Base-by-base conservation (phyloP, 2,113 vertebrate species). In the Formicarius rufipectus region DNA sequence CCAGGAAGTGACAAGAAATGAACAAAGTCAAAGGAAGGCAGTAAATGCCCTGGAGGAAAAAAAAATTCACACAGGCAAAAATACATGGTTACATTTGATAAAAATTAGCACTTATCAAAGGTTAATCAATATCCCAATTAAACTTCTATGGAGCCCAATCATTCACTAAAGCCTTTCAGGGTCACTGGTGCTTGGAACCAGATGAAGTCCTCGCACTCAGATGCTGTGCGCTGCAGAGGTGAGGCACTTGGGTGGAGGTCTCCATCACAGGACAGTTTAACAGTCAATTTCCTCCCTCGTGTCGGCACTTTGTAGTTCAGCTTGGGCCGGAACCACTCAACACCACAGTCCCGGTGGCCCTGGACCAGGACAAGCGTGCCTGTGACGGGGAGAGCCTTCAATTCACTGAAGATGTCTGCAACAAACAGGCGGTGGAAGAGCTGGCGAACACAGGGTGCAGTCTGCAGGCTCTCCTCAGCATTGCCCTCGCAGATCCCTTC, bases 141-240 rank as follows among this genome's bases (percentile, higher is more conserved):
- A 35, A 75, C 3, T 58, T 78, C 53, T 68, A 31, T 0, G 3
- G 58, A 84, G 31, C 47, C 28, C 35, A 60, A 3, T 98, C 95
- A 98, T 68, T 98, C 98, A 84, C 93, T 98, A 89, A 99, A 98
- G 58, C 99, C 99, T 94, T 98, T 99, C 53, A 99, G 97, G 4
- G 98, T 97, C 95, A 99, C 96, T 1, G 99, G 99, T 40, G 99
- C 98, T 97, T 99, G 99, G 96, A 99, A 99, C 99, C 99, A 99
- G 62, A 99, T 87, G 14, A 99, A 99, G 89, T 99, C 98, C 58
- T 98, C 97, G 96, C 98, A 98, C 23, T 73, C 21, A 4, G 89
- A 35, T 4, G 82, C 9, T 1, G 18, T 1, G 7, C 6, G 66
- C 76, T 76, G 68, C 22, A 66, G 58, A 44, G 79, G 35, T 0